Conservation (phyloP, 2,113 vertebrate species). For the Phasianus colchicus region DNA sequence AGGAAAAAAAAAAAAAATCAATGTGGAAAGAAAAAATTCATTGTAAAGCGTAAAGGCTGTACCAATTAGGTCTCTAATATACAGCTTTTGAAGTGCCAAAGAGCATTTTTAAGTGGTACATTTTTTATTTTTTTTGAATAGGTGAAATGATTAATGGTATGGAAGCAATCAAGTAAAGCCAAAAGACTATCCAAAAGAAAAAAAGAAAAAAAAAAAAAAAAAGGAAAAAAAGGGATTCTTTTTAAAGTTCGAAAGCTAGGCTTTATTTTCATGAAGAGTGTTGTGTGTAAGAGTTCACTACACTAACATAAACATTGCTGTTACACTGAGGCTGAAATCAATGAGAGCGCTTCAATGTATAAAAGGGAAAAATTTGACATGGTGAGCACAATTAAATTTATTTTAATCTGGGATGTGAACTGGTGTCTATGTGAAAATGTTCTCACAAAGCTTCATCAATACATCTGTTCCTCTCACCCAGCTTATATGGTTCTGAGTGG, state of each 20-base stretch:
- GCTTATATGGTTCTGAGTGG: background rate
- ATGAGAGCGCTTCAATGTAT: background rate
- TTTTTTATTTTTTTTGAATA: conserved; percentile 63
- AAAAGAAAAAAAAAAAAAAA: too few species aligned
- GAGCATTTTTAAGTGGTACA: conserved; percentile 40
- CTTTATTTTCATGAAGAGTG: background rate
- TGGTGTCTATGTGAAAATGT: background rate
- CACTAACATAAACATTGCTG: background rate
- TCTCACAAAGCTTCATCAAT: background rate
- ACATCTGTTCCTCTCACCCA: background rate
- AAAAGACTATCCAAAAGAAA: background rate
- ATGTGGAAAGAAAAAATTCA: conserved; percentile 20
- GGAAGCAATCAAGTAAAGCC: conserved; percentile 58
- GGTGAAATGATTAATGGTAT: conserved; percentile 40
- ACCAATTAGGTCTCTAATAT: conserved; percentile 70
- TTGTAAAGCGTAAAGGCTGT: conserved; percentile 58
- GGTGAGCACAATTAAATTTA: background rate
- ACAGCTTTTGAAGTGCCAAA: conserved; percentile 66
- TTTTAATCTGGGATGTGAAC: background rate
- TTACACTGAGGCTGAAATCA: conserved; percentile 2
- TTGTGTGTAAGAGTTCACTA: background rate
- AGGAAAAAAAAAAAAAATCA: conserved; percentile 43
- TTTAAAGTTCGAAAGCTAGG: background rate
- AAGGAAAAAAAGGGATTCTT: background rate
- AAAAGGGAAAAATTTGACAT: background rate